phyloP scores from a whole-genome alignment of 2,888 invertebrate genomes.

The Pandemis cinnamomeana region DNA sequence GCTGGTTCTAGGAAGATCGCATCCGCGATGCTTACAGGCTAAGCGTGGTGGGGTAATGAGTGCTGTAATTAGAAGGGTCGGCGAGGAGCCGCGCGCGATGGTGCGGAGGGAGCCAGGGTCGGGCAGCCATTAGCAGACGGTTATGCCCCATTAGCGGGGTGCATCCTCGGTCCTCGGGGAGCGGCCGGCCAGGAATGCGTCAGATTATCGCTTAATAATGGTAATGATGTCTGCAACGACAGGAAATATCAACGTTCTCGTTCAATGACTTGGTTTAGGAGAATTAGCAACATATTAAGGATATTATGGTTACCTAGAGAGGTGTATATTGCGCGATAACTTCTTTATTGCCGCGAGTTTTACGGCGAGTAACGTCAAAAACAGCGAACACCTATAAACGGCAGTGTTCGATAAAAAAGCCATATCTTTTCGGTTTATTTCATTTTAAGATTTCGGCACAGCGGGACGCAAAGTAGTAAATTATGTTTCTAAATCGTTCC shows the following conservation, averaged over 20 bases:
- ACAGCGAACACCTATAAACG: not conserved
- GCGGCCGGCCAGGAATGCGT: not conserved
- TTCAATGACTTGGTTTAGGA: not conserved
- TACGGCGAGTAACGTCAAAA: not conserved
- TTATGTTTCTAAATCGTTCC: not conserved
- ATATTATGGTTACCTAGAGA: not conserved
- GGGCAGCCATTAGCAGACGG: not conserved
- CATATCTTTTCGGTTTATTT: not conserved
- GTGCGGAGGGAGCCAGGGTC: not conserved
- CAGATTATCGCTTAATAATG: not conserved
- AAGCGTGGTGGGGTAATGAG: not conserved
- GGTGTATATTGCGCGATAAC: not conserved
- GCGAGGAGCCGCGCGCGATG: not conserved
- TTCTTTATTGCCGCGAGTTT: not conserved
- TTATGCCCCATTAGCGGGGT: not conserved
- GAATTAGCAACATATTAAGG: not conserved
- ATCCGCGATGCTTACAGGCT: slow-evolving; percentile 2
- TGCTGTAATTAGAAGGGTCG: slow-evolving; percentile 5
- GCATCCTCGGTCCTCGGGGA: not conserved
- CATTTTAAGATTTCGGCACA: not conserved
- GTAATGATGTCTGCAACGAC: not conserved
- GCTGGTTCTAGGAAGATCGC: slow-evolving; percentile 12
- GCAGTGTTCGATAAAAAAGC: not conserved
- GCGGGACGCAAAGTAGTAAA: too few species aligned
- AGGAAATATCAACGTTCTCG: not conserved